Evolutionary conservation across 2,888 invertebrate species (phyloP), one percentile per base, ranked within the genome.

Genomic region (Asteroscopus sphinx): DNA sequence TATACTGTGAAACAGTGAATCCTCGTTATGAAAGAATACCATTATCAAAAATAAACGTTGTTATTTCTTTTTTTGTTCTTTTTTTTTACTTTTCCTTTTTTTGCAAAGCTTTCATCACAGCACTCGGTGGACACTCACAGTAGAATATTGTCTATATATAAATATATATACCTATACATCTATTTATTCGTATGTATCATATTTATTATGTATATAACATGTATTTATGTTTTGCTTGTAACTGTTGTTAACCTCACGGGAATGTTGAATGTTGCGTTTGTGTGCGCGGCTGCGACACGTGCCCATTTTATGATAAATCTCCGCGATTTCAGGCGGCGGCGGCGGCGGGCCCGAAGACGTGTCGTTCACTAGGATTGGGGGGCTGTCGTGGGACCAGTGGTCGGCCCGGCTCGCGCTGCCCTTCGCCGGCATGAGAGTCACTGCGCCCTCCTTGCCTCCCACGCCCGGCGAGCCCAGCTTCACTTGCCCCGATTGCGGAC

Each of bases 401-500:
- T 96, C 96, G 79, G 96, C 96, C 76, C 95, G 97, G 77, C 91
- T 97, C 88, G 96, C 97, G 78, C 94, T 96, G 91, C 96, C 96
- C 57, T 95, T 96, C 83, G 93, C 95, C 56, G 85, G 82, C 91
- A 82, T 52, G 81, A 79, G 82, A 1, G 77, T 62, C 39, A 33
- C 71, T 76, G 71, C 74, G 82, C 90, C 93, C 48, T 61, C 75
- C 90, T 83, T 36, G 80, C 79, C 77, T 80, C 77, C 76, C 45
- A 58, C 63, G 56, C 81, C 87, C 76, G 95, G 88, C 84, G 95
- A 95, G 71, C 95, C 95, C 70, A 95, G 95, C 82, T 97, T 97
- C 95, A 95, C 96, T 58, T 97, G 97, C 90, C 96, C 96, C 52
- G 97, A 97, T 81, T 98, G 98, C 91, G 97, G 97, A 63, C 95